Evolutionary conservation across 2,113 vertebrate species (phyloP), one percentile per base, ranked within the genome.

Genomic region (Eurypyga helias): DNA sequence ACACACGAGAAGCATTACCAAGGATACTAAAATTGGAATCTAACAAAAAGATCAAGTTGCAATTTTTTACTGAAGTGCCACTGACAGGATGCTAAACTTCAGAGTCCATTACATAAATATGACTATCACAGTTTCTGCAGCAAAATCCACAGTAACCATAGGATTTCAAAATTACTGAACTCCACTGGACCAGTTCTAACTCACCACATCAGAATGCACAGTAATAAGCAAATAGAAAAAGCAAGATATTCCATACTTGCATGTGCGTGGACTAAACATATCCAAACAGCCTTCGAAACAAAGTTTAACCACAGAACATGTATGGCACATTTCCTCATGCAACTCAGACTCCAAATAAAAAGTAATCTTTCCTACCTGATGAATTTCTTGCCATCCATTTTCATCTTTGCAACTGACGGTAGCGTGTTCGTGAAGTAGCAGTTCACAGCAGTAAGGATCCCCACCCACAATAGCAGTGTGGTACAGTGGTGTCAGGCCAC

Each of bases 381-480:
- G 99, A 46, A 99, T 98, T 93, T 99, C 99, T 2, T 99, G 99
- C 99, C 99, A 99, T 92, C 99, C 99, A 3, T 99, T 99, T 96
- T 99, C 99, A 11, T 99, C 99, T 92, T 97, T 98, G 97, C 99
- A 99, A 89, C 99, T 98, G 83, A 99, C 98, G 0, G 97, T 83
- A 13, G 99, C 99, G 0, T 98, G 99, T 64, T 99, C 98, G 3
- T 98, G 98, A 3, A 99, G 98, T 8, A 99, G 94, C 7, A 99
- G 98, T 82, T 99, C 99, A 1, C 99, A 99, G 98, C 99, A 99
- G 96, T 98, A 98, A 1, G 99, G 99, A 84, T 99, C 99, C 2
- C 99, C 99, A 4, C 99, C 99, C 13, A 99, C 99, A 58, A 99
- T 51, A 3, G 98, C 99, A 0, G 99, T 99, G 98, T 99, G 99